phyloP scores from a whole-genome alignment of 2,888 invertebrate genomes.

The Cephus nigrinus region DNA sequence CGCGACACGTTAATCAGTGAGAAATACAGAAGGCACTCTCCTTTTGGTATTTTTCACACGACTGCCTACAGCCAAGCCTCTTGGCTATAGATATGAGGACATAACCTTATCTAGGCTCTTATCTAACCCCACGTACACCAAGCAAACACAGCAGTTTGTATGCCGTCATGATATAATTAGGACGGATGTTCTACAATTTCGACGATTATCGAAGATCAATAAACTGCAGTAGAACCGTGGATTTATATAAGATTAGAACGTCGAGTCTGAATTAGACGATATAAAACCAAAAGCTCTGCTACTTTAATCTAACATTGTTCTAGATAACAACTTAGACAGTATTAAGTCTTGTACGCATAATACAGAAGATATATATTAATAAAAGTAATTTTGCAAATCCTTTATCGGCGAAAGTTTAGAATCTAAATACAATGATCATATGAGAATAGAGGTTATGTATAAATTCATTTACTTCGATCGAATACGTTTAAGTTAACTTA shows the following conservation, averaged over 20 bases:
- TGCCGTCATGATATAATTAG: neutral
- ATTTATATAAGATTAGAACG: neutral
- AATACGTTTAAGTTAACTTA: neutral
- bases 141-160: neutral
- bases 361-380: neutral
- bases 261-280: neutral
- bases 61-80: neutral
- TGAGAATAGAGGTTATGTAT: neutral
- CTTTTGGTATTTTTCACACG: neutral
- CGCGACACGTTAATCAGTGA: neutral
- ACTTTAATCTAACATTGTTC: neutral
- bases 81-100: neutral
- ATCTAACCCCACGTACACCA: neutral
- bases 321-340: neutral
- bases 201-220: neutral
- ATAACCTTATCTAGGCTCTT: neutral
- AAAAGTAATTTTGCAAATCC: neutral
- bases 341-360: neutral
- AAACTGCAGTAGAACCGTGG: too few species aligned
- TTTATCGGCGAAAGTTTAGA: neutral
- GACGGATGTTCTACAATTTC: neutral
- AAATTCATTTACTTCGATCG: neutral
- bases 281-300: neutral
- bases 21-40: neutral
- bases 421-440: neutral